Evolutionary conservation across 92 coral and sea anemone species (phyloP), one percentile per base, ranked within the genome.

Genomic region (Phenganax subtilis): DNA sequence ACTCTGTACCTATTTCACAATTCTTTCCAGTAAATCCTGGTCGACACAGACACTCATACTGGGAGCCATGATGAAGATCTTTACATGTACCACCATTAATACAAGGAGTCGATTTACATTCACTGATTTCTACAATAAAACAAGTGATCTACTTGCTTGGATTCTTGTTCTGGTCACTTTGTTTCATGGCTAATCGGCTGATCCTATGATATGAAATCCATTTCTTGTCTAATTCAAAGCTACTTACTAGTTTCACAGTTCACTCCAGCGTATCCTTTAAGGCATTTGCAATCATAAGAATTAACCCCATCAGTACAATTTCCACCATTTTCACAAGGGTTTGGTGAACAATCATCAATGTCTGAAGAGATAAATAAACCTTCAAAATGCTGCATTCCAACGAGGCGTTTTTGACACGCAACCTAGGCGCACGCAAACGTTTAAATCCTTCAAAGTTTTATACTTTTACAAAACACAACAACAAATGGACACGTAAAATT

Each of bases 101-200:
- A 64, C 83, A 79, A 29, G 83, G 83, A 31, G 83, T 79, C 9
- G 72, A 59, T 60, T 79, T 79, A 64, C 83, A 79, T 65, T 79
- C 72, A 54, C 83, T 79, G 73, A 79, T 79, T 64, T 79, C 83
- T 79, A 79, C 16, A 20, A 31, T 57, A 57, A 55, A 55, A 14
- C 58, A 52, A 75, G 60, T 54, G n/a, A 74, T 51, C n/a, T 47
- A 55, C 29, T 72, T 30, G 11, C 25, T 20, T 17, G 9, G 25
- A 10, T 9, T 6, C 10, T 65, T 37, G 47, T 37, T 37, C 5
- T 37, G 47, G 47, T 20, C 47, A 37, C 47, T 37, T 37, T 5
- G 47, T 37, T 37, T 2, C 47, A 37, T 1, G 47, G 47, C 47
- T 37, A 37, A 37, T 37, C 47, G 47, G 5, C 65, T 12, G 25